Evolutionary conservation across 2,113 vertebrate species (phyloP), one percentile per base, ranked within the genome.

Genomic region (Microcebus murinus): DNA sequence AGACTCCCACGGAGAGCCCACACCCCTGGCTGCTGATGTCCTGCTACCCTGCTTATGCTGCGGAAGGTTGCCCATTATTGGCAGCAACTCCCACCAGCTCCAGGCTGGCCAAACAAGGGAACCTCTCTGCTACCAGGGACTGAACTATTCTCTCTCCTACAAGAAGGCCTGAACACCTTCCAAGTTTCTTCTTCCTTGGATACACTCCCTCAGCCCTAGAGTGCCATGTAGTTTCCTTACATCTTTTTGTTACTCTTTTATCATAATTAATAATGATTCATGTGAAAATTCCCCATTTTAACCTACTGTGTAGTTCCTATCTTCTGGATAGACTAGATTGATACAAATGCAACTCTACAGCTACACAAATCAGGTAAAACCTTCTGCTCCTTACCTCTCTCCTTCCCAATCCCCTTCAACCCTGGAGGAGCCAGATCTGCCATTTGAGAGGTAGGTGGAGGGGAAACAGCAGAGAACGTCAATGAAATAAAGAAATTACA

Each of bases 401-500:
- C 25, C 17, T 18, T 42, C 17, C 63, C 14, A 80, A 20, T 50
- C 1, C 23, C 59, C 36, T 90, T n/a, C 27, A 84, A 39, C 15
- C 63, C 48, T 61, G 17, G 34, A 73, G 15, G 36, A 73, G 27
- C 15, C 36, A 39, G n/a, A 57, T 70, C 17, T 88, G 3, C n/a
- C 31, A 27, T 68, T 8, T 55, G 39, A 82, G 18, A 3, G 14
- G 21, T 8, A 59, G 1, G 12, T 42, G 17, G 23, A 59, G 4
- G 6, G 17, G 42, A 91, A n/a, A 6, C n/a, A 90, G 4, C 21
- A 84, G 29, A 79, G 45, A 74, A 68, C 34, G 6, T 11, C 57
- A 42, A 45, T 80, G 6, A 84, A 84, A 87, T 36, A 52, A 45
- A 90, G 42, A 92, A 84, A n/a, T 17, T n/a, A 67, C 18, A 90